A percentile compares a stretch with the other conserved stretches of the same genome.
phyloP scores from a whole-genome alignment of 2,797 vertebrate genomes.

The Scolopax bukidnonensis region DNA sequence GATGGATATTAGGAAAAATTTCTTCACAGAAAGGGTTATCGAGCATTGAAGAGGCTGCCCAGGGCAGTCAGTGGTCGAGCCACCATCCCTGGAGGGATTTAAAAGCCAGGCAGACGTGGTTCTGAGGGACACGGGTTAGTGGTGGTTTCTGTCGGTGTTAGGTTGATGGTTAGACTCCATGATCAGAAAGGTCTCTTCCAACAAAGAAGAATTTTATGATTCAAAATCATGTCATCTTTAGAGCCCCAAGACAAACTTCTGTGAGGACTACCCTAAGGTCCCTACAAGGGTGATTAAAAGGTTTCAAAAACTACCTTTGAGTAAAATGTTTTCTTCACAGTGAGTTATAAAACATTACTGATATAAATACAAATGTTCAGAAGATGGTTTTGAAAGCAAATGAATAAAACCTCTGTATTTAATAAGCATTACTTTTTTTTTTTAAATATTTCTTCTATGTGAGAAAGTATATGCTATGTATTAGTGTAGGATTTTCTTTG shows the following conservation, averaged over 20 bases:
- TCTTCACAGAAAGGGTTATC: neutral
- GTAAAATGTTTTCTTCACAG: neutral
- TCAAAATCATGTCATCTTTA: neutral
- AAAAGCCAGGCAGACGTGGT: neutral
- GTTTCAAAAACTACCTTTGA: neutral
- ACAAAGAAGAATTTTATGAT: neutral
- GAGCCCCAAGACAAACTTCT: neutral
- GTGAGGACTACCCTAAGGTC: neutral
- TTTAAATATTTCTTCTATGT: neutral
- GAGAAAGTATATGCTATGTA: neutral
- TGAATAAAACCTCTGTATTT: neutral
- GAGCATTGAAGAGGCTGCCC: neutral
- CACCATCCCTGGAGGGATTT: neutral
- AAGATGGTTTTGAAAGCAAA: neutral
- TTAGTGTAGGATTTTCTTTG: neutral
- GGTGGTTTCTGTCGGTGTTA: neutral
- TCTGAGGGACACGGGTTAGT: neutral
- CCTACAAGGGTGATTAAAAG: neutral
- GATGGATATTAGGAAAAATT: neutral
- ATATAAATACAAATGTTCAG: neutral
- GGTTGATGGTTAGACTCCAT: neutral
- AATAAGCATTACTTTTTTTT: neutral
- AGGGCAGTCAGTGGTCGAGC: neutral
- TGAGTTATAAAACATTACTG: neutral
- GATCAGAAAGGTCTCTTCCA: neutral